Evolutionary conservation across 2,113 vertebrate species (phyloP).

Genomic region (Cyanistes caeruleus): DNA sequence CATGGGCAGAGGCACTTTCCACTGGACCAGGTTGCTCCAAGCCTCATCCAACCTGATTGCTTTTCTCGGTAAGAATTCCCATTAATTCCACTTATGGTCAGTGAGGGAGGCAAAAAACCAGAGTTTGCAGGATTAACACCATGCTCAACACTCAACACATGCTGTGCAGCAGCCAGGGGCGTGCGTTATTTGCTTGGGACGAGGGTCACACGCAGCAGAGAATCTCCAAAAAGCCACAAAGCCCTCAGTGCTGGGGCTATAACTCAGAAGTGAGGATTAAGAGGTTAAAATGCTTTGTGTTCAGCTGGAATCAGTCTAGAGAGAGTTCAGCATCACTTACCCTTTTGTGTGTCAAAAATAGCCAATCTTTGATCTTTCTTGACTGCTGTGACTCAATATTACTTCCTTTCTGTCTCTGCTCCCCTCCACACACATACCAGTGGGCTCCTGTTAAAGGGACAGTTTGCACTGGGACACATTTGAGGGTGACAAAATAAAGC

Average conservation of each 20-base stretch:
- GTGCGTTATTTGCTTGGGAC: not conserved
- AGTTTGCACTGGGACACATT: not conserved
- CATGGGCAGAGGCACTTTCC: not conserved
- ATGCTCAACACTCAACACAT: not conserved
- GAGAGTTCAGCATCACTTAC: conserved; percentile 4
- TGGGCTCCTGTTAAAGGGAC: not conserved
- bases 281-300: conserved; percentile 10
- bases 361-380: not conserved
- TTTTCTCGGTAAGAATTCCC: not conserved
- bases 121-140: not conserved
- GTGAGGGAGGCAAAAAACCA: not conserved
- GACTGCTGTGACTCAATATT: not conserved
- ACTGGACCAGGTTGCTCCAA: not conserved
- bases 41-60: not conserved
- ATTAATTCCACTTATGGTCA: not conserved
- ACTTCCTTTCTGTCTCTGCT: not conserved
- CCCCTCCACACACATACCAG: not conserved
- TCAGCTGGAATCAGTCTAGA: not conserved
- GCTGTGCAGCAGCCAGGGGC: not conserved
- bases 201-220: not conserved
- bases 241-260: not conserved
- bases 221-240: not conserved
- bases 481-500: not conserved
- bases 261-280: not conserved
- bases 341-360: conserved; percentile 6